Evolutionary conservation across 2,888 invertebrate species (phyloP).

Genomic region (Andrena camellia): DNA sequence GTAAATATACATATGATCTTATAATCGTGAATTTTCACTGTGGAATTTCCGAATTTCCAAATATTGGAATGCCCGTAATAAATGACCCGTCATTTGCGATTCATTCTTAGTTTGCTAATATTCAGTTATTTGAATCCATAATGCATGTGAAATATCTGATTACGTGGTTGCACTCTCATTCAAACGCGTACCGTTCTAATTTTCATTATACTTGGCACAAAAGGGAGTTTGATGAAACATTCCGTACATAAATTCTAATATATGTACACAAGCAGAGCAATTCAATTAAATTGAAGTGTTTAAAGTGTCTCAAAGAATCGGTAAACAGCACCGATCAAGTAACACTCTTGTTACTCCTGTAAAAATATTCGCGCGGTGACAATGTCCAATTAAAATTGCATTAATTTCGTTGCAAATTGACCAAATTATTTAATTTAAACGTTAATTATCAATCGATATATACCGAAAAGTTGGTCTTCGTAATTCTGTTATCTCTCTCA

Average conservation of each 20-base stretch:
- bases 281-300: conserved; percentile 10
- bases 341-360: too few relatives aligned
- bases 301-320: too few relatives aligned
- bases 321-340: too few relatives aligned
- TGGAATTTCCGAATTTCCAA: background rate
- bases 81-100: background rate
- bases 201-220: conserved; percentile 12
- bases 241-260: background rate
- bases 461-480: background rate
- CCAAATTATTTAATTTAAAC: background rate
- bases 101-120: conserved; percentile 24
- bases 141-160: conserved; percentile 6
- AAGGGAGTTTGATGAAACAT: conserved; percentile 29
- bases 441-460: conserved; percentile 4
- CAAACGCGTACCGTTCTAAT: conserved; percentile 9
- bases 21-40: conserved; percentile 6
- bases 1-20: background rate
- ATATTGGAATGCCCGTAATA: conserved; percentile 7
- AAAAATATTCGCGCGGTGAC: too few relatives aligned
- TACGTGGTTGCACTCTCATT: background rate
- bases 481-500: too few relatives aligned
- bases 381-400: conserved; percentile 19
- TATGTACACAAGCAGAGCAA: conserved; percentile 1
- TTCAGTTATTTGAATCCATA: conserved; percentile 13
- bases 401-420: conserved; percentile 9